Evolutionary conservation across 2,888 invertebrate species (phyloP).

Genomic region (Blastobasis lacticolella): DNA sequence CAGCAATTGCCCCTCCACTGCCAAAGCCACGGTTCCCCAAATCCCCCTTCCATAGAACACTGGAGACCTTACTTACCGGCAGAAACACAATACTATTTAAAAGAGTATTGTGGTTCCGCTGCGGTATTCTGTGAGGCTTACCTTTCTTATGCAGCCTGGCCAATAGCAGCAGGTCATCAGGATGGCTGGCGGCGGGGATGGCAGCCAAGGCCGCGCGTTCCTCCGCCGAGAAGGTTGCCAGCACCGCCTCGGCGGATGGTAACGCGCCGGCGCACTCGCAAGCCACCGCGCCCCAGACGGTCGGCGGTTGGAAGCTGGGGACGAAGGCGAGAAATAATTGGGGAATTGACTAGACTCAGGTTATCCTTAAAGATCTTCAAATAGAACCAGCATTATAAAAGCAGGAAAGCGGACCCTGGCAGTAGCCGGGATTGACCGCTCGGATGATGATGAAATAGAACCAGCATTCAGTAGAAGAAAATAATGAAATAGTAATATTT

Average conservation of each 20-base stretch:
- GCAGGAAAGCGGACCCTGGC: no score
- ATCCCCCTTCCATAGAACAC: no score
- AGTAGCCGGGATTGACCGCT: no score
- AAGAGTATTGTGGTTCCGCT: not conserved
- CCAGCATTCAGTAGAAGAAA: no score
- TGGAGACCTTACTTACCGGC: not conserved
- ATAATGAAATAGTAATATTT: no score
- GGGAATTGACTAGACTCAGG: no score
- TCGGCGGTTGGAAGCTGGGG: slow-evolving; percentile 63
- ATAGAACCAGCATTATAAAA: no score
- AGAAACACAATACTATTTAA: not conserved
- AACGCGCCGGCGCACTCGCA: slow-evolving; percentile 34
- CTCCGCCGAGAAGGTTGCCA: slow-evolving; percentile 78
- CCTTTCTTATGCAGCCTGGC: slow-evolving; percentile 77
- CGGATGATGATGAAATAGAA: no score
- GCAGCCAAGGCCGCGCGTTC: slow-evolving; percentile 79
- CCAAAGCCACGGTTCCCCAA: no score
- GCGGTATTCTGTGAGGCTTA: no score
- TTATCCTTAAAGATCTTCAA: no score
- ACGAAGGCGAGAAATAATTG: not conserved
- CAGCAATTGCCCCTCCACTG: no score
- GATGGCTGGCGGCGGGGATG: slow-evolving; percentile 83
- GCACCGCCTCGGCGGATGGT: slow-evolving; percentile 41
- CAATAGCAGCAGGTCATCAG: slow-evolving; percentile 84
- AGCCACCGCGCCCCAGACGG: slow-evolving; percentile 51